Percentiles rank a stretch among this genome's conserved stretches.
phyloP scores from a whole-genome alignment of 2,888 invertebrate species.

The Ectemnius continuus region DNA sequence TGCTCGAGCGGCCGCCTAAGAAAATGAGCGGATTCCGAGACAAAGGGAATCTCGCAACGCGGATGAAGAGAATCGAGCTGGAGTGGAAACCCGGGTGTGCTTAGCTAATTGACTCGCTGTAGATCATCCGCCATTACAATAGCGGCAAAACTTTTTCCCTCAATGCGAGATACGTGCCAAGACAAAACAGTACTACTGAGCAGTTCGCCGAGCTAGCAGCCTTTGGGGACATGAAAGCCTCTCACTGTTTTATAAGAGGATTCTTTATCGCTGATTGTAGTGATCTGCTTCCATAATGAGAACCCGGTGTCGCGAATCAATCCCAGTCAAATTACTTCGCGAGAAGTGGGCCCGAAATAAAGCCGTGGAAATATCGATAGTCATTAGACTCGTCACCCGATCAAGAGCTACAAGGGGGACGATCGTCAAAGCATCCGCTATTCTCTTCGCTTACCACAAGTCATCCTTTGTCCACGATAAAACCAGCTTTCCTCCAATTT shows the following conservation, averaged over 20 bases:
- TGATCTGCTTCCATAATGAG: constrained; percentile 15
- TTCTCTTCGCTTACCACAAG: too few species aligned
- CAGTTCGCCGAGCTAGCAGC: too few species aligned
- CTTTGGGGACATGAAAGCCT: too few species aligned
- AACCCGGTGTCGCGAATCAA: constrained; percentile 6
- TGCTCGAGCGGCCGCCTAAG: not conserved
- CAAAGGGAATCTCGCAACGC: constrained; percentile 10
- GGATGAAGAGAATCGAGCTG: not conserved
- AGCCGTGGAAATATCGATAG: not conserved
- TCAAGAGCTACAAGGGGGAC: too few species aligned
- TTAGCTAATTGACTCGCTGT: not conserved
- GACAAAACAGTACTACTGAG: too few species aligned
- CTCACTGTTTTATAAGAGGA: constrained; percentile 22
- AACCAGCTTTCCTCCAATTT: too few species aligned
- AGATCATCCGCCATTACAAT: constrained; percentile 25
- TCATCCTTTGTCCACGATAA: too few species aligned
- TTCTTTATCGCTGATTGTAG: constrained; percentile 25
- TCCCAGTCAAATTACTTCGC: constrained; percentile 15
- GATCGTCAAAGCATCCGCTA: too few species aligned
- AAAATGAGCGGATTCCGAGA: constrained; percentile 1
- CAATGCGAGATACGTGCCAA: constrained; percentile 4
- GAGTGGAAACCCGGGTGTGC: not conserved
- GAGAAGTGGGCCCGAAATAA: constrained; percentile 22
- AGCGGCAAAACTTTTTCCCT: constrained; percentile 15
- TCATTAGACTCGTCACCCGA: too few species aligned